Evolutionary conservation across 2,888 invertebrate species (phyloP), one percentile per base, ranked within the genome.

Genomic region (Eupithecia inturbata): DNA sequence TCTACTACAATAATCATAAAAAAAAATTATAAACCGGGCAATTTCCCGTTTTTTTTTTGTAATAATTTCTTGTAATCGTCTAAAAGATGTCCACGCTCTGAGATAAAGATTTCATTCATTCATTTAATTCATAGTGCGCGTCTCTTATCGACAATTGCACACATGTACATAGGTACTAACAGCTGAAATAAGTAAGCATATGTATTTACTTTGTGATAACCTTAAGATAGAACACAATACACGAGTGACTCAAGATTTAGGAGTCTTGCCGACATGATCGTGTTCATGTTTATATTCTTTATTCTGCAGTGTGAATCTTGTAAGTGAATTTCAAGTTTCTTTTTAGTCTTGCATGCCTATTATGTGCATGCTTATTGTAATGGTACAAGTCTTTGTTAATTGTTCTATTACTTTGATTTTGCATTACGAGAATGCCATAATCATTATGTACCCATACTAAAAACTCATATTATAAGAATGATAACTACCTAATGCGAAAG

Each of bases 191-290:
- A 45, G 45, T 70, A 60, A 57, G 33, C n/a, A 36, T 36, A 36
- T 64, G 14, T 45, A 63, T 28, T 10, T n/a, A 63, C 16, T 36
- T 12, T 10, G 1, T 72, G 79, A 78, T 77, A 77, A 78, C 76
- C 78, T 71, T 53, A 64, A 33, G 57, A 68, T 70, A 66, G 3
- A 26, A 66, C 66, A 36, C 60, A 60, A 60, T 60, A 28, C 60
- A 62, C 57, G 4, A 36, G 39, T 41, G 66, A 66, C 66, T 39
- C 36, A 14, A 66, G 14, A 39, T 70, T 62, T 53, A 70, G 22
- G 64, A 71, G 67, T 73, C 22, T 78, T 77, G 76, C 70, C 68
- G 70, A 73, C 69, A 76, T 70, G n/a, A n/a, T 71, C 70, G 71
- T 78, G 63, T 71, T 62, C 16, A 62, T 73, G 57, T 36, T 77